Conservation (phyloP, 2,888 invertebrate genomes). For the Leucophenga maculata region DNA sequence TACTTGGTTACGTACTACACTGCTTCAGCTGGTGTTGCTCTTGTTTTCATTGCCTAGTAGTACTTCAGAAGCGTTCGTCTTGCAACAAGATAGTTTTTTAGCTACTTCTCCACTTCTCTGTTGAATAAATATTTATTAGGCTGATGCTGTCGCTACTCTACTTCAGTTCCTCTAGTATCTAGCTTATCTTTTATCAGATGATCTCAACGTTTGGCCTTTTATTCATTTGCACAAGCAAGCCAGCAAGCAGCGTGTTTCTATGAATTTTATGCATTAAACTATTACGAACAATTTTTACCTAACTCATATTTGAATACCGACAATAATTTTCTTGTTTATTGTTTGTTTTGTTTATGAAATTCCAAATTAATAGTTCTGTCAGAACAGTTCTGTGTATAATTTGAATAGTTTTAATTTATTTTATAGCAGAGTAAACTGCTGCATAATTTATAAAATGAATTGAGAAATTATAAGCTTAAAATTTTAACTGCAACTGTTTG, state of each 20-base stretch:
- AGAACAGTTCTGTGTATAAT: no score
- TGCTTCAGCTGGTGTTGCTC: constrained; percentile 9
- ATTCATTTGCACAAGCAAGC: constrained; percentile 10
- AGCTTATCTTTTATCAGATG: constrained; percentile 53
- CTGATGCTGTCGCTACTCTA: not conserved
- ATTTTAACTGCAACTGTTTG: no score
- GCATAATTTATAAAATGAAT: no score
- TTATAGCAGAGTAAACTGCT: no score
- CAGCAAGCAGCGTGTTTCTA: constrained; percentile 17
- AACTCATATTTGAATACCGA: no score
- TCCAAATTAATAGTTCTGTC: no score
- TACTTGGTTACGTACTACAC: not conserved
- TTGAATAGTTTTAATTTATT: no score
- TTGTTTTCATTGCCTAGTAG: constrained; percentile 9
- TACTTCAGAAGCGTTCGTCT: not conserved
- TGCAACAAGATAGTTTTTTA: constrained; percentile 5
- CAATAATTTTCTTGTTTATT: no score
- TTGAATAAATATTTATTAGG: constrained; percentile 40
- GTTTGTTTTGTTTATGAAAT: no score
- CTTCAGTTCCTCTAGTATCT: constrained; percentile 26
- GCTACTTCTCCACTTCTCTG: not conserved
- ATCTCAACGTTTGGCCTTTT: constrained; percentile 36
- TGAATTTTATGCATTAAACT: constrained; percentile 38
- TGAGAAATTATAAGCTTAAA: no score
- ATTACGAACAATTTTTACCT: constrained; percentile 32